Percentiles rank a stretch among this genome's conserved stretches.
Conservation (phyloP, 2,888 invertebrate genomes). For the Escarpia spicata region DNA sequence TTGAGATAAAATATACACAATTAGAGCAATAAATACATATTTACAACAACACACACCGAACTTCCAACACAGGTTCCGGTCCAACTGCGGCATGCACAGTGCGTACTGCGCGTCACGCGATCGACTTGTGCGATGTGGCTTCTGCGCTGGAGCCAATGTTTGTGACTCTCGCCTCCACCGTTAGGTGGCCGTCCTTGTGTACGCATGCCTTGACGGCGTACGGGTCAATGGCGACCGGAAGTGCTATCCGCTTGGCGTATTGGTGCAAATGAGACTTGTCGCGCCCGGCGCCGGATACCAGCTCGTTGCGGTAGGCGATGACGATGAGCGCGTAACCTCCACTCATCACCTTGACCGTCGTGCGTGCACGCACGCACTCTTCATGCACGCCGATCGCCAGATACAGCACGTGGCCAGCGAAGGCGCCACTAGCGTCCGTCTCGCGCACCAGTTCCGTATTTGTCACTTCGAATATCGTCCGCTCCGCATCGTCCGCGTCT, state of each 20-base stretch:
- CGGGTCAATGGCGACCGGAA: slow-evolving; percentile 22
- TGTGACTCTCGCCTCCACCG: slow-evolving; percentile 21
- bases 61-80: neutral
- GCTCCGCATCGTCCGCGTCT: neutral
- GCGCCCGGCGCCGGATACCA: neutral
- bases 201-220: slow-evolving; percentile 21
- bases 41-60: neutral
- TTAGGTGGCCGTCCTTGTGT: slow-evolving; percentile 23
- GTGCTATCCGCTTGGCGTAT: slow-evolving; percentile 18
- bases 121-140: neutral
- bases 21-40: neutral
- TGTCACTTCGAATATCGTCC: neutral
- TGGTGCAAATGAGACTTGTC: neutral
- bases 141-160: neutral
- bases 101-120: neutral
- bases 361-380: neutral
- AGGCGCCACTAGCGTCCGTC: neutral
- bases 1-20: neutral
- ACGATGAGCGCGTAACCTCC: slow-evolving; percentile 22
- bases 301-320: neutral
- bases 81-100: neutral
- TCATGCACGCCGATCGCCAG: neutral
- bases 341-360: slow-evolving; percentile 21
- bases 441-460: slow-evolving; percentile 10
- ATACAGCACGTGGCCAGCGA: neutral